phyloP scores from a whole-genome alignment of 2,113 vertebrate species.

The Thalassoma bifasciatum region DNA sequence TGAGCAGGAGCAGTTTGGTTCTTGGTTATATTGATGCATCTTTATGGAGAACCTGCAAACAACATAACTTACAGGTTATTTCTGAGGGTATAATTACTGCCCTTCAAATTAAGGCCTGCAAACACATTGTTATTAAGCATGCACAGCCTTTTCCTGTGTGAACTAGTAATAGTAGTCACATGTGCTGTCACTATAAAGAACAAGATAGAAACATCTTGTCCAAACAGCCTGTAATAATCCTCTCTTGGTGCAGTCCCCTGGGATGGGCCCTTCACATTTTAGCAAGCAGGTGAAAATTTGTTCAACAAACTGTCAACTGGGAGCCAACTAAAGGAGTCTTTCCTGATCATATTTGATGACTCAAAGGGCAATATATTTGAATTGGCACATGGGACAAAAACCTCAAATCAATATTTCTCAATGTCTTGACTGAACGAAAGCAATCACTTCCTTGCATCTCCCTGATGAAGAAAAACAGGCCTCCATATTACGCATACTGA shows the following conservation, averaged over 20 bases:
- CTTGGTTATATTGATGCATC: neutral
- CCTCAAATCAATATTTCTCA: constrained; percentile 47
- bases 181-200: constrained; percentile 5
- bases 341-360: constrained; percentile 47
- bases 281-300: constrained; percentile 20
- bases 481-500: neutral
- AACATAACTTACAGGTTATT: neutral
- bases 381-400: constrained; percentile 24
- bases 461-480: constrained; percentile 31
- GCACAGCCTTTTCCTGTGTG: neutral
- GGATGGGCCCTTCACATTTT: constrained; percentile 15
- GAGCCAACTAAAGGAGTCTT: constrained; percentile 29
- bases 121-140: neutral
- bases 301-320: constrained; percentile 20
- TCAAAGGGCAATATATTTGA: constrained; percentile 51
- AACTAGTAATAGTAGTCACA: neutral
- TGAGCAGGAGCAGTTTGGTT: neutral
- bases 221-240: constrained; percentile 6
- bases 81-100: neutral
- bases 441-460: constrained; percentile 45
- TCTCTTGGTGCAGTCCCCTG: constrained; percentile 4
- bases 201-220: neutral
- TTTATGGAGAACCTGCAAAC: neutral
- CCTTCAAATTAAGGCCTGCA: neutral
- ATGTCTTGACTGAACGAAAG: constrained; percentile 45